Evolutionary conservation across 2,888 invertebrate genomes (phyloP), one percentile per base, ranked within the genome.

Genomic region (Candidula unifasciata): DNA sequence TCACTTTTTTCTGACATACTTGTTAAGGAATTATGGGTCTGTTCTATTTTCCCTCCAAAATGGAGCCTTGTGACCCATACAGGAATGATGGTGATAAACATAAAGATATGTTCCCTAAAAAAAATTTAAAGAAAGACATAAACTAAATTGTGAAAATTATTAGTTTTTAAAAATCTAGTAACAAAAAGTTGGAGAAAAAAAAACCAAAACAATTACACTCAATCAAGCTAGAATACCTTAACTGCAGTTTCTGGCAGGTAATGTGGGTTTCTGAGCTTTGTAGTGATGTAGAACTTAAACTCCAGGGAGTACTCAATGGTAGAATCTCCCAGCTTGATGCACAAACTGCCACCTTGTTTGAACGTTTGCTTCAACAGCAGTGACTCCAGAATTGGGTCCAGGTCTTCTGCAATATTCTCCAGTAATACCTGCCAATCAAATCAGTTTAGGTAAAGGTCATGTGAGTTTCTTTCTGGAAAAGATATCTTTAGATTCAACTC

Each of bases 231-330:
- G 5, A 60, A 24, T 74, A 94, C 94, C 91, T 94, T 94, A 79
- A 94, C 94, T 21, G 94, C 90, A 21, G 93, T 93, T 88, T 94
- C 94, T 6, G 94, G 94, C 76, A 94, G 88, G 87, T 94, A 94
- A 88, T 94, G 94, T 10, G 94, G 94, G 89, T 94, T 94, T 68
- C 94, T 90, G 71, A 94, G 90, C 86, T 94, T 94, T 35, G 94
- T 94, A 8, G 94, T 94, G 85, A 94, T 93, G 89, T 94, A 94
- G 89, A 94, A 93, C 82, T 94, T 93, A 90, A 94, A 94, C 88
- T 94, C 94, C 68, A 91, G 88, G 3, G 93, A 93, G 89, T 94
- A 94, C 89, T 94, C 94, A 66, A 94, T 93, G 80, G 93, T 93
- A 83, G 92, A 92, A 89, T 94, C 94, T n/a, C 94, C 94, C 13